Conservation (phyloP, 1,140 invertebrate species). For the Nomia melanderi region DNA sequence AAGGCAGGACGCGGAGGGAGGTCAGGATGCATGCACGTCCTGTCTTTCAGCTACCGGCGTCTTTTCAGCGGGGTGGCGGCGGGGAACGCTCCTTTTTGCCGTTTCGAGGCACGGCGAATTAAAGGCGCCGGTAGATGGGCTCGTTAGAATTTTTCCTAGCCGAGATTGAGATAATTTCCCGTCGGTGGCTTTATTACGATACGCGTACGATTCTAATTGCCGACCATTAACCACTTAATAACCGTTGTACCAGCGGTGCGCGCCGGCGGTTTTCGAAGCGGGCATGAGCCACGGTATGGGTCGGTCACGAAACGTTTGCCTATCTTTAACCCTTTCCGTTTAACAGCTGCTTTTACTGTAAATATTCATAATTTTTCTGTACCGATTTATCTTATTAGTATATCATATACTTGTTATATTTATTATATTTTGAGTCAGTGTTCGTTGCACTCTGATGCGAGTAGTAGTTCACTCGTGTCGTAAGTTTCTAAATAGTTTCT, state of each 20-base stretch:
- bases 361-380: too few species aligned
- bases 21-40: conserved; percentile 26
- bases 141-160: conserved; percentile 44
- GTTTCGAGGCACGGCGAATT: not conserved
- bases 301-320: not conserved
- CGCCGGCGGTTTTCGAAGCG: too few species aligned
- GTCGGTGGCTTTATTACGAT: conserved; percentile 15
- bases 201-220: conserved; percentile 34
- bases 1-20: conserved; percentile 29
- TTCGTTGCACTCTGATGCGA: too few species aligned
- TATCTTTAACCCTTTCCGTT: too few species aligned
- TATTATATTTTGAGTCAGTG: too few species aligned
- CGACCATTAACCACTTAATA: conserved; percentile 37
- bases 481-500: too few species aligned
- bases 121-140: conserved; percentile 14
- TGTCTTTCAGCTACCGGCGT: conserved; percentile 43
- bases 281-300: too few species aligned
- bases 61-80: not conserved
- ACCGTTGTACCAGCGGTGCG: conserved; percentile 1
- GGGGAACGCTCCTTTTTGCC: conserved; percentile 4
- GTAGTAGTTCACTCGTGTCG: too few species aligned
- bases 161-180: conserved; percentile 39
- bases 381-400: too few species aligned
- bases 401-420: too few species aligned
- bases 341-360: too few species aligned